Base-by-base conservation (phyloP, 1,140 invertebrate species). In the Helicoverpa zea region DNA sequence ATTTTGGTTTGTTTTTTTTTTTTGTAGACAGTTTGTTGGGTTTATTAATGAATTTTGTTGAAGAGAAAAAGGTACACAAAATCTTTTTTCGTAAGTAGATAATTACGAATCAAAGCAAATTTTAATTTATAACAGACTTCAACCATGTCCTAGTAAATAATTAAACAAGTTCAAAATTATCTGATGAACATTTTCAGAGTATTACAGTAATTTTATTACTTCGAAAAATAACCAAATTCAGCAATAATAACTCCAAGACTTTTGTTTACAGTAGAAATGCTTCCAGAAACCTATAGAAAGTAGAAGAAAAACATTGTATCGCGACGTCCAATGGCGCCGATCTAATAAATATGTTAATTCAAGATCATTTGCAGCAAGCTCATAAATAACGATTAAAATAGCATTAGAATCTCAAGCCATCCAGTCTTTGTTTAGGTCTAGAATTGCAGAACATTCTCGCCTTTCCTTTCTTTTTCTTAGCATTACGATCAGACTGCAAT, bases 341-440 rank as follows among this genome's bases (percentile, higher is more conserved):
- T 47, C 35, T n/a, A 14, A 13, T 35, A 43, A 58, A 64, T 64
- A 63, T 63, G 35, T 63, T 43, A 64, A 64, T 64, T 30, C 61
- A 43, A 63, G n/a, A 64, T 14, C 61, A 64, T 64, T 64, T 43
- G 61, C n/a, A 7, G 61, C 56, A 23, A 58, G 12, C 13, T 64
- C 12, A 64, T n/a, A 35, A 64, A 29, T 43, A 16, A n/a, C 61
- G 14, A 43, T 64, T 43, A 64, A 64, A 64, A 64, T 47, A 64
- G 16, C 61, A 64, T 64, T 64, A 64, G n/a, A 10, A 43, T 58
- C 16, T 18, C 18, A 9, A 58, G 14, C 56, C 56, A 7, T 58
- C 16, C 14, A 23, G 35, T 9, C 35, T 43, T 43, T 43, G 52
- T 14, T 30, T 63, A 63, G 59, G 30, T 35, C 59, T 63, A 63